Conservation (phyloP, 2,797 vertebrate species). For the Oophaga sylvatica region DNA sequence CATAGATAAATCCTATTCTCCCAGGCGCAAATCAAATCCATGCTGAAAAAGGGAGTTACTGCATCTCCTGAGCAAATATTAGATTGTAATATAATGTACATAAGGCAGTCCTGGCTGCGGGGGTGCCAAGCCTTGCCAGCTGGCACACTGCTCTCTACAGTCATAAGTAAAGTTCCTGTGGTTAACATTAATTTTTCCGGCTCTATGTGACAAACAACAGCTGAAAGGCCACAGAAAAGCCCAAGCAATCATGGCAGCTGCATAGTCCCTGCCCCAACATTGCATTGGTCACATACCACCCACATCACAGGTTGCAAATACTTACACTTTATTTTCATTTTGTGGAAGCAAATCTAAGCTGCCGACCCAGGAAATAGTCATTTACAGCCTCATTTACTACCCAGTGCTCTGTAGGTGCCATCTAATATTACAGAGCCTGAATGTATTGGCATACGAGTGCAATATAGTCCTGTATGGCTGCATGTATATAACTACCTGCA, state of each 20-base stretch:
- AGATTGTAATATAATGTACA: slow-evolving; percentile 11
- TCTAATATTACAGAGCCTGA: neutral
- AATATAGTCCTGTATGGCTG: neutral
- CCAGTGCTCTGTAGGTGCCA: too few relatives aligned
- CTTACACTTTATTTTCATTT: slow-evolving; percentile 24
- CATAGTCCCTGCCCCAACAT: neutral
- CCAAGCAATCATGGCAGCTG: neutral
- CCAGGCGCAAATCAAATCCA: neutral
- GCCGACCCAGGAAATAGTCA: neutral
- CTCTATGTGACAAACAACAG: slow-evolving; percentile 32
- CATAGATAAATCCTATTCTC: slow-evolving; percentile 19
- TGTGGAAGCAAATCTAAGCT: neutral
- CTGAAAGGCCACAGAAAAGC: slow-evolving; percentile 1
- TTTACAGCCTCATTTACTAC: neutral
- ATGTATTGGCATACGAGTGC: neutral
- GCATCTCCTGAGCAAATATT: neutral
- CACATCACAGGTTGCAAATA: neutral
- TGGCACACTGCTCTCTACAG: neutral
- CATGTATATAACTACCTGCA: neutral
- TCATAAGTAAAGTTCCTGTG: slow-evolving; percentile 2
- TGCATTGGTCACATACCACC: slow-evolving; percentile 22
- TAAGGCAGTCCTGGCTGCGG: neutral
- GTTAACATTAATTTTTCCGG: neutral
- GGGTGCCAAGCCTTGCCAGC: neutral
- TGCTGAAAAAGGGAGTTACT: neutral